Evolutionary conservation across 1,140 invertebrate genomes (phyloP).

Genomic region (Acromyrmex heyeri): DNA sequence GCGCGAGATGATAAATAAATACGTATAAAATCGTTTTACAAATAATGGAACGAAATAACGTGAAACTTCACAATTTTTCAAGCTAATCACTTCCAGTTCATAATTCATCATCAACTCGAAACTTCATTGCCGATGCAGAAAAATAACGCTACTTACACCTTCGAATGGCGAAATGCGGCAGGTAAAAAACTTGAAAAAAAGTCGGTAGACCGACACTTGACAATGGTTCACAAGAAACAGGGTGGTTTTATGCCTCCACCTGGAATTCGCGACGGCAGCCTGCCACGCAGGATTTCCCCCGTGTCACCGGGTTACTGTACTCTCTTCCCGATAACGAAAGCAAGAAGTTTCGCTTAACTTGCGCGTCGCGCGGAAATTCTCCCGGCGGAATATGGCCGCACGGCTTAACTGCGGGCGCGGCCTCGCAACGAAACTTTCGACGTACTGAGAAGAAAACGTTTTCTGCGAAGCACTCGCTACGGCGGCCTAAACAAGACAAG

Average conservation of each 20-base stretch:
- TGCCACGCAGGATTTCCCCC: constrained; percentile 65
- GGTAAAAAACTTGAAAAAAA: not conserved
- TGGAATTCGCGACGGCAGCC: constrained; percentile 63
- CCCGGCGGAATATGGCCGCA: constrained; percentile 59
- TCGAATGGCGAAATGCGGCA: not conserved
- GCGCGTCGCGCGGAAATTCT: constrained; percentile 62
- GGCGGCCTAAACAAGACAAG: constrained; percentile 59
- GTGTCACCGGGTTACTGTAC: constrained; percentile 63
- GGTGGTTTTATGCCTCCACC: constrained; percentile 65
- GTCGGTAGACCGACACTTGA: constrained; percentile 50
- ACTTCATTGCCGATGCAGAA: constrained; percentile 6
- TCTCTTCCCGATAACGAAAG: constrained; percentile 61
- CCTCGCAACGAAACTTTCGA: constrained; percentile 58
- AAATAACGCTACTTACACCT: constrained; percentile 21
- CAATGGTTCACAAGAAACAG: constrained; percentile 58
- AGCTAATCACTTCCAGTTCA: constrained; percentile 41
- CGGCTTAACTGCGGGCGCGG: constrained; percentile 55
- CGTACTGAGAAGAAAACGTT: constrained; percentile 35
- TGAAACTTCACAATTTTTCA: constrained; percentile 13
- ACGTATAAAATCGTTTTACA: not conserved
- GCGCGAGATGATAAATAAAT: constrained; percentile 5
- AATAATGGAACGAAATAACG: constrained; percentile 15
- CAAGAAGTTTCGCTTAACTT: constrained; percentile 68
- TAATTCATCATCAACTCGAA: constrained; percentile 25
- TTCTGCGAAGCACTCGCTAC: constrained; percentile 32